Conservation (phyloP, 2,888 invertebrate genomes). For the Chalcosyrphus nemorum region DNA sequence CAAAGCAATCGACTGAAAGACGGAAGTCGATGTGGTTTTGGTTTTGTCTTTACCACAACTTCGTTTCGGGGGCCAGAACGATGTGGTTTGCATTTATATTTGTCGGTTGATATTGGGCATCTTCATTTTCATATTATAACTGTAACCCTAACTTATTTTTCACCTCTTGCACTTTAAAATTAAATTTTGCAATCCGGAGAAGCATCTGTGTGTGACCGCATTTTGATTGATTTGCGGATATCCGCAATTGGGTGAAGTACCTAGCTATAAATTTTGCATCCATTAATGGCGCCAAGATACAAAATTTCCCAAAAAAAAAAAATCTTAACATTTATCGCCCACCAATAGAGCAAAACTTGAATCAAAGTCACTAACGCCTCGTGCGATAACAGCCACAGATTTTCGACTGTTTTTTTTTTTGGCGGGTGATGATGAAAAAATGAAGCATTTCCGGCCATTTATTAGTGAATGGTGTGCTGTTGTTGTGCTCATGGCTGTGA, state of each 20-base stretch:
- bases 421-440: slow-evolving; percentile 42
- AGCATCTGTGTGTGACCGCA: slow-evolving; percentile 80
- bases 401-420: background rate
- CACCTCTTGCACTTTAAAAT: slow-evolving; percentile 6
- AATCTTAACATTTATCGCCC: background rate
- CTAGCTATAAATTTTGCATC: background rate
- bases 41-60: slow-evolving; percentile 64
- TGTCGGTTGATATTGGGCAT: slow-evolving; percentile 27
- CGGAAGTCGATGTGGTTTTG: slow-evolving; percentile 74
- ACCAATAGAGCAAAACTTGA: slow-evolving; percentile 15
- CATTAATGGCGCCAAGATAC: slow-evolving; percentile 16
- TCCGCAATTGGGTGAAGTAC: slow-evolving; percentile 70
- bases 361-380: slow-evolving; percentile 11
- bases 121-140: slow-evolving; percentile 44
- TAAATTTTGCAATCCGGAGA: background rate
- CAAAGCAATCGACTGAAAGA: slow-evolving; percentile 68
- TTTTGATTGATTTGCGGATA: slow-evolving; percentile 81
- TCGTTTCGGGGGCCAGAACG: slow-evolving; percentile 70
- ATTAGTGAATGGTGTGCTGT: slow-evolving; percentile 4
- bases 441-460: slow-evolving; percentile 66
- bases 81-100: slow-evolving; percentile 70
- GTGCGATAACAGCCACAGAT: slow-evolving; percentile 6
- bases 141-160: slow-evolving; percentile 27
- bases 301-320: background rate
- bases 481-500: background rate